A percentile compares a stretch with the other conserved stretches of the same genome.
These are phyloP conservation scores for Nomada goodeniana DNA, from an alignment of 2,888 invertebrate genomes.

Conservation along the genomic window DNA sequence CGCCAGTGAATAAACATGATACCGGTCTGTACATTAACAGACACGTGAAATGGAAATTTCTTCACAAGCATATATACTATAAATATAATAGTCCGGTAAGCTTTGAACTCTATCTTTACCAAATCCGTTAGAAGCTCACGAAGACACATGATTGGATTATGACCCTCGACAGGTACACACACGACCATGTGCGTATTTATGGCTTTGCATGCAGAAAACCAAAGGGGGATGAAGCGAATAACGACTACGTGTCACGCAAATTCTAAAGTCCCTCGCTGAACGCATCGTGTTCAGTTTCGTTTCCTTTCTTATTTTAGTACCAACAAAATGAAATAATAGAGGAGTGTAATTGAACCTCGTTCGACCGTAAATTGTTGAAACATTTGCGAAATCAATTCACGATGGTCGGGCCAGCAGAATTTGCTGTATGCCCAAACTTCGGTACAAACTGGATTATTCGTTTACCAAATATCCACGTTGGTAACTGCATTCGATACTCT, in stretches of 20 bases:
- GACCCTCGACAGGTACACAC: not conserved
- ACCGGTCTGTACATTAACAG: not conserved
- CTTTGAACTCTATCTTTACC: not conserved
- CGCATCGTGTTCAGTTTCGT: not conserved
- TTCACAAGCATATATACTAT: not conserved
- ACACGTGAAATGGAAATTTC: not conserved
- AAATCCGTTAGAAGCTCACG: constrained; percentile 1
- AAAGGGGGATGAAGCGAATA: constrained; percentile 18
- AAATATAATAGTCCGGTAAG: not conserved
- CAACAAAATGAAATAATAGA: not conserved
- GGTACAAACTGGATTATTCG: not conserved
- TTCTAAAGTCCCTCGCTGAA: not conserved
- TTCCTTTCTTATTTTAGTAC: no score
- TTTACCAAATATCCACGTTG: not conserved
- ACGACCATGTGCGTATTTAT: constrained; percentile 24
- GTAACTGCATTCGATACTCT: not conserved
- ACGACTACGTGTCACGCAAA: constrained; percentile 4
- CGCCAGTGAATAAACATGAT: not conserved
- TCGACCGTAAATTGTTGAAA: no score
- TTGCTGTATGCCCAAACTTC: not conserved
- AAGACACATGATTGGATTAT: constrained; percentile 12
- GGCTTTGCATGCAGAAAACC: constrained; percentile 21
- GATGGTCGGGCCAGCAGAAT: no score
- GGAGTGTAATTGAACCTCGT: no score
- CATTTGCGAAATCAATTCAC: no score